These are phyloP conservation scores for Drosophila arawakana DNA, from an alignment of 1,140 invertebrate genomes.

Conservation along the genomic window DNA sequence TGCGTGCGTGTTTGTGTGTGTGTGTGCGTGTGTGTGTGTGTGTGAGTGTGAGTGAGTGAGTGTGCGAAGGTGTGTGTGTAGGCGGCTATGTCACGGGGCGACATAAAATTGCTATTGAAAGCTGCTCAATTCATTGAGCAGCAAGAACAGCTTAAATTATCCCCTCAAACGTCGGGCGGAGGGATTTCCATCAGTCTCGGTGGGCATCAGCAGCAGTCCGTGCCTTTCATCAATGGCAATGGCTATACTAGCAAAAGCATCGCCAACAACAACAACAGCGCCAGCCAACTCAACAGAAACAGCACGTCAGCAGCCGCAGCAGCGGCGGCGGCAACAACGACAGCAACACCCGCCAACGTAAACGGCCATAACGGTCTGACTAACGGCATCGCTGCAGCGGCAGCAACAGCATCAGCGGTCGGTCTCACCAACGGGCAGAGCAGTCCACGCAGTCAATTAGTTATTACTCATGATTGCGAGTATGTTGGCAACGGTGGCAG, in stretches of 20 bases:
- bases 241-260: conserved; percentile 24
- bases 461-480: conserved; percentile 41
- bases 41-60: conserved; percentile 34
- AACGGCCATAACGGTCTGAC: conserved; percentile 48
- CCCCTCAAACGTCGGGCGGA: conserved; percentile 35
- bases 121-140: conserved; percentile 65
- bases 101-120: conserved; percentile 57
- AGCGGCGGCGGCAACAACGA: conserved; percentile 31
- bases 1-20: conserved; percentile 14
- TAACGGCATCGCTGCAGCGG: conserved; percentile 40
- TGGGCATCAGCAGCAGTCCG: conserved; percentile 26
- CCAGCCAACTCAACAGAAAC: conserved; percentile 70
- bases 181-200: conserved; percentile 15
- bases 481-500: conserved; percentile 23
- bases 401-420: conserved; percentile 11
- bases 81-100: conserved; percentile 65
- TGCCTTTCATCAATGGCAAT: conserved; percentile 46
- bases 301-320: conserved; percentile 38
- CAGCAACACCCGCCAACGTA: conserved; percentile 51
- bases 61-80: conserved; percentile 32
- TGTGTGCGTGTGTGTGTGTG: conserved; percentile 27
- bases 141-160: conserved; percentile 48
- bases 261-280: conserved; percentile 57
- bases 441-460: conserved; percentile 45
- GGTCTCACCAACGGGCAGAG: conserved; percentile 24